Evolutionary conservation across 2,888 invertebrate genomes (phyloP).

Genomic region (Dasypogon diadema): DNA sequence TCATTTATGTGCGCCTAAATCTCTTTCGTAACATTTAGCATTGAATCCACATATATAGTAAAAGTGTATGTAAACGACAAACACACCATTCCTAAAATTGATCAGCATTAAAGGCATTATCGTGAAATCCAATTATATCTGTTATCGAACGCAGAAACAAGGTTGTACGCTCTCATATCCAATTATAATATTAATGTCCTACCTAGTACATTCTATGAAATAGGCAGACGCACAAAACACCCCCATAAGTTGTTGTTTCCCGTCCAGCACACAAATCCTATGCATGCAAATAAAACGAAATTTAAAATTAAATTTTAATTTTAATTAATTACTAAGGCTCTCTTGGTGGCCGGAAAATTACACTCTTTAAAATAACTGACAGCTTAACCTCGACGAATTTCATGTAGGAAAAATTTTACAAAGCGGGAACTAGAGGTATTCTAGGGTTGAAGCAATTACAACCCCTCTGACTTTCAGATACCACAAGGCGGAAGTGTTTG

Average conservation of each 20-base stretch:
- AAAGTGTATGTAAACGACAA: conserved; percentile 18
- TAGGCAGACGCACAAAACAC: no score
- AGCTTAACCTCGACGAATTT: not conserved
- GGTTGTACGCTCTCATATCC: conserved; percentile 30
- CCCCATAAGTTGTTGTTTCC: no score
- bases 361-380: not conserved
- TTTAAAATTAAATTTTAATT: conserved; percentile 32
- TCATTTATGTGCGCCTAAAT: conserved; percentile 26
- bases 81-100: conserved; percentile 26
- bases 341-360: no score
- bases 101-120: conserved; percentile 37
- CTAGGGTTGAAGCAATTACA: conserved; percentile 7
- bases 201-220: no score
- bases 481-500: conserved; percentile 36
- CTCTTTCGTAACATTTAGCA: conserved; percentile 14
- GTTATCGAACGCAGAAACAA: conserved; percentile 24
- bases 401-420: not conserved
- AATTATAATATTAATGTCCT: conserved; percentile 41
- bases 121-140: conserved; percentile 34
- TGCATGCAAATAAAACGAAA: not conserved
- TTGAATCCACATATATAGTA: conserved; percentile 5
- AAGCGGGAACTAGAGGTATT: not conserved
- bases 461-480: not conserved
- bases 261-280: not conserved
- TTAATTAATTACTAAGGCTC: conserved; percentile 8